Evolutionary conservation across 2,888 invertebrate genomes (phyloP), one percentile per base, ranked within the genome.

Genomic region (Busseola fusca): DNA sequence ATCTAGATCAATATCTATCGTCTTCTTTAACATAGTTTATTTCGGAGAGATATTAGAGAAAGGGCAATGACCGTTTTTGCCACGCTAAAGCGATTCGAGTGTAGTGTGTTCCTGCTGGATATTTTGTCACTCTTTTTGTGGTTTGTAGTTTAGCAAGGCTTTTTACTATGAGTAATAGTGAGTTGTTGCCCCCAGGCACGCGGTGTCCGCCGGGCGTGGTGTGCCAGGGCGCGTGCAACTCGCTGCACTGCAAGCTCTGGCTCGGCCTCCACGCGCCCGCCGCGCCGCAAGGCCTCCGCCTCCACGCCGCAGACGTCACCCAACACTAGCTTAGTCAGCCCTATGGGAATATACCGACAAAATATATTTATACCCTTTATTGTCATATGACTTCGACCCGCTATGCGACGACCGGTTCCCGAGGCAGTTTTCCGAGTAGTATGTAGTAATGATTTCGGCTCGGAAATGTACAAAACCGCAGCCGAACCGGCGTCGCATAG

Each of bases 171-270:
- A 50, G 9, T 30, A 30, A 63, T 52, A n/a, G 52, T 30, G n/a
- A 63, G 16, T 52, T 25, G 25, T n/a, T 54, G 16, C 25, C 5
- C 14, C 0, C 74, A 80, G 79, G 82, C 12, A 74, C 79, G 79
- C 82, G 82, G 69, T 80, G 82, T 74, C 79, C 82, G 69, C 79
- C 79, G 69, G 82, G 82, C 16, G 12, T 78, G 25, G 18, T 54
- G 14, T 82, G 74, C 60, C 59, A 54, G 56, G 27, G 18, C 34
- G 18, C 21, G 10, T 74, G 82, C 60, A 64, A 25, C 4, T 9
- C 45, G 5, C 64, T 77, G 64, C 81, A 79, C 62, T 81, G 78
- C 78, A 50, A 62, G 64, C 67, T 76, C 34, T 34, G 34, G 34
- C 5, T 5, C 34, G 5, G 34, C 34, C 34, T n/a, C n/a, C n/a